Evolutionary conservation across 2,888 invertebrate genomes (phyloP).

Genomic region (Embidobia sp.): DNA sequence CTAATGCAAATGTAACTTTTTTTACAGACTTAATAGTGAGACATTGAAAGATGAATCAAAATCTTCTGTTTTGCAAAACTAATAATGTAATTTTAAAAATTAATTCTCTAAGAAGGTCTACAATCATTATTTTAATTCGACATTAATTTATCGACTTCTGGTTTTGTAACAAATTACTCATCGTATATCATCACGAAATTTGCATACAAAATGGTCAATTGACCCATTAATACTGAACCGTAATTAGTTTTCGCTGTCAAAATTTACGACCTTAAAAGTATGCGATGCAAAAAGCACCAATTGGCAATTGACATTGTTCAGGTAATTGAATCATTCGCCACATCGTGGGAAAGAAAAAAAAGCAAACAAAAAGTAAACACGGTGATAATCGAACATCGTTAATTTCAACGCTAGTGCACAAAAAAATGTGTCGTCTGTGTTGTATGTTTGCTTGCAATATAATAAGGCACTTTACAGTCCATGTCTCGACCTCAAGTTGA

Average conservation of each 20-base stretch:
- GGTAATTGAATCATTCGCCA: constrained; percentile 56
- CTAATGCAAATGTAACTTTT: too few relatives aligned
- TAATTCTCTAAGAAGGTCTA: too few relatives aligned
- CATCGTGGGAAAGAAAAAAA: constrained; percentile 11
- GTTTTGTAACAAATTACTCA: neutral
- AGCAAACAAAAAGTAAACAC: neutral
- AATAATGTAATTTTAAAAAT: too few relatives aligned
- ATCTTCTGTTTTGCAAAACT: too few relatives aligned
- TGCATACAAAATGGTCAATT: constrained; percentile 13
- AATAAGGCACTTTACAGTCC: constrained; percentile 56
- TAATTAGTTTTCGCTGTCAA: constrained; percentile 28
- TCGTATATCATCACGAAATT: neutral
- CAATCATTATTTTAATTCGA: too few relatives aligned
- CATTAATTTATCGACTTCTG: neutral
- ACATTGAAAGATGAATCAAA: too few relatives aligned
- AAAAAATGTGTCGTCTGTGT: constrained; percentile 23
- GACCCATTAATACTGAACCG: constrained; percentile 26
- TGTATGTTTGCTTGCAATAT: constrained; percentile 54
- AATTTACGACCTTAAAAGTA: constrained; percentile 20
- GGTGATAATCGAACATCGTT: constrained; percentile 12
- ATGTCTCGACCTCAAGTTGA: constrained; percentile 51
- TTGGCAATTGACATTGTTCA: constrained; percentile 64
- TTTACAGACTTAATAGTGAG: too few relatives aligned
- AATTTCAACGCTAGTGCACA: neutral
- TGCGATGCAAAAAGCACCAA: constrained; percentile 40